Percentiles rank a stretch among this genome's conserved stretches.
Evolutionary conservation across 2,797 vertebrate species (phyloP).

Genomic region (Halcyon smyrnensis): DNA sequence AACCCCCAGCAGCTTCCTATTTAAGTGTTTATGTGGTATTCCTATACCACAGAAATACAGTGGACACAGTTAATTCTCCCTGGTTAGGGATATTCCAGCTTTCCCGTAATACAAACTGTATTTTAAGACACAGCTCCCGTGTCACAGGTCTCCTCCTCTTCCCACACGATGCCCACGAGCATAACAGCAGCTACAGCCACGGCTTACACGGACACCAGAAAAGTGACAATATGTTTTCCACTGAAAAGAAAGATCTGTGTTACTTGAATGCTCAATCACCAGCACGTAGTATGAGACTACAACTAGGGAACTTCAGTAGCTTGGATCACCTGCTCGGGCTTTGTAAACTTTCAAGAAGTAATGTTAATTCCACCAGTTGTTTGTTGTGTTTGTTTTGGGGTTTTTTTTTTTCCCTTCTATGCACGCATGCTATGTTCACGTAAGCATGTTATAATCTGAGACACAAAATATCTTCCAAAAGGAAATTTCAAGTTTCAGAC

Average conservation of each 20-base stretch:
- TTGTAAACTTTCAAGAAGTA: not conserved
- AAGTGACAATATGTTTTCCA: not conserved
- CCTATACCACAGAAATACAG: not conserved
- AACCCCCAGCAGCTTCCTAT: accelerated
- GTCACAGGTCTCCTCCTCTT: accelerated
- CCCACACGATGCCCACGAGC: accelerated
- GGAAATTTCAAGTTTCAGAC: not conserved
- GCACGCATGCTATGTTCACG: not conserved
- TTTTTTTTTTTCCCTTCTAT: not conserved
- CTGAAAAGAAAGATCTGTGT: not conserved
- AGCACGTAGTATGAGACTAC: not conserved
- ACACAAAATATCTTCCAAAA: not conserved
- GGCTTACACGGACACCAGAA: not conserved
- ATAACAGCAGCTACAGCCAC: not conserved
- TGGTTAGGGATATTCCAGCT: not conserved
- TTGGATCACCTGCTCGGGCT: not conserved
- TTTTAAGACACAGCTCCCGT: not conserved
- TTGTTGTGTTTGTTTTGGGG: not conserved
- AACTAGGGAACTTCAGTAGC: not conserved
- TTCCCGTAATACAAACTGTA: not conserved
- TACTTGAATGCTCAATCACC: not conserved
- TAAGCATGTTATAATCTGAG: not conserved
- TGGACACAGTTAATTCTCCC: not conserved
- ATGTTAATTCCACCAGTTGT: not conserved
- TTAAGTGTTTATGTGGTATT: no score